Base-by-base conservation (phyloP, 2,888 invertebrate genomes). In the Tyria jacobaeae region DNA sequence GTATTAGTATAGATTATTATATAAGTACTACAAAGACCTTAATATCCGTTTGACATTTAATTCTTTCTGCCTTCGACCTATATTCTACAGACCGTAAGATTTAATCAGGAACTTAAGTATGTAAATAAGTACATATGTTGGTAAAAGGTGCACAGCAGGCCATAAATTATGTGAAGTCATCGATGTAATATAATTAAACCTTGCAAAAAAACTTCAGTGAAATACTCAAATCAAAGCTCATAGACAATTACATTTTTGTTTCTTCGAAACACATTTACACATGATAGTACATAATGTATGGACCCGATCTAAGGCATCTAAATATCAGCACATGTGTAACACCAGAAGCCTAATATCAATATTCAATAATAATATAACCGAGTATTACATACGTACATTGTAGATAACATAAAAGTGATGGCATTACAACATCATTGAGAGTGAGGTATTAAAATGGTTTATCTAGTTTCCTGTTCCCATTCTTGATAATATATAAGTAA, bases 211-310 rank as follows among this genome's bases (percentile, higher is more conserved):
- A 31, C 44, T 17, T 21, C n/a, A 27, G 15, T n/a, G 27, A 49
- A 27, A 27, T 4, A 49, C 3, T 9, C 24, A 51, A 21, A 51
- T 21, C 21, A 6, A 50, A 17, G 17, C 17, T 17, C 17, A 31
- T 17, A 50, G 66, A n/a, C 72, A 75, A 73, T 74, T 63, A 73
- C 75, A 82, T 82, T 84, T 14, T 52, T 21, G 83, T 82, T 82
- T 35, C 34, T 35, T 35, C 17, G 12, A 35, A 15, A 9, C 21
- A 6, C 17, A 50, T 50, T 34, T 12, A 50, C 60, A 65, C 68
- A 64, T n/a, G n/a, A n/a, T 62, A 59, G 62, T 47, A 61, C 60
- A 65, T 60, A 60, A 63, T 61, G 62, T 56, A 63, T 53, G 62
- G 65, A 66, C 61, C 57, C 60, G 47, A 50, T 55, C 64, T n/a